Evolutionary conservation across 2,888 invertebrate species (phyloP), one percentile per base, ranked within the genome.

Genomic region (Amphimallon solstitiale): DNA sequence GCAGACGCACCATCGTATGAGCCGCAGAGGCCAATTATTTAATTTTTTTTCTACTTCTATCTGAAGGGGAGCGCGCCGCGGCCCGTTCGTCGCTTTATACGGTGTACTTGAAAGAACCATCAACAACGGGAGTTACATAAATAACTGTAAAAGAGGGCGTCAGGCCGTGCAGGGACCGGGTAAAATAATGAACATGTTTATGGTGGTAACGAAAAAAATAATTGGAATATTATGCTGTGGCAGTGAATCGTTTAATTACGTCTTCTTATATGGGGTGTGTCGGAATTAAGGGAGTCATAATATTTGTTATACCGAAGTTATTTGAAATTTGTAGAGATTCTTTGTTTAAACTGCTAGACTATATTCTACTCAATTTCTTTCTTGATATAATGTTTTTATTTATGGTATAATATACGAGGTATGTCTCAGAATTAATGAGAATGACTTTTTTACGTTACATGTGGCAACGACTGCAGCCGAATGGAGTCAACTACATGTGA

Each of bases 81-180:
- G 19, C 7, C 35, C 10, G 15, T 15, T 38, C 56, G 56, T 38
- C 40, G 56, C 40, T 56, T 38, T 56, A 56, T 56, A 23, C 40
- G 52, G 40, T 40, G 56, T 56, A n/a, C n/a, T 56, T 56, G 56
- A 56, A 56, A 56, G 56, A 40, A 40, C 29, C 40, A 56, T 56
- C 56, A 56, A n/a, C n/a, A n/a, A 21, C 56, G 10, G 40, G 21
- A 35, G 40, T 40, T 23, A 56, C 56, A 56, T 56, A 56, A 56
- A 56, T 56, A 56, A 56, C 56, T 56, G 40, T 56, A 40, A 56
- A 29, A 56, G 56, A 56, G 56, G 56, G 56, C 56, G 56, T 56
- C 40, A 38, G 56, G 40, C 56, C 40, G 21, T n/a, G n/a, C n/a
- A 29, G 29, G 23, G 56, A 21, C 23, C 40, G 40, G 40, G 38